Evolutionary conservation across 2,113 vertebrate species (phyloP), one percentile per base, ranked within the genome.

Genomic region (Gymnogyps californianus): DNA sequence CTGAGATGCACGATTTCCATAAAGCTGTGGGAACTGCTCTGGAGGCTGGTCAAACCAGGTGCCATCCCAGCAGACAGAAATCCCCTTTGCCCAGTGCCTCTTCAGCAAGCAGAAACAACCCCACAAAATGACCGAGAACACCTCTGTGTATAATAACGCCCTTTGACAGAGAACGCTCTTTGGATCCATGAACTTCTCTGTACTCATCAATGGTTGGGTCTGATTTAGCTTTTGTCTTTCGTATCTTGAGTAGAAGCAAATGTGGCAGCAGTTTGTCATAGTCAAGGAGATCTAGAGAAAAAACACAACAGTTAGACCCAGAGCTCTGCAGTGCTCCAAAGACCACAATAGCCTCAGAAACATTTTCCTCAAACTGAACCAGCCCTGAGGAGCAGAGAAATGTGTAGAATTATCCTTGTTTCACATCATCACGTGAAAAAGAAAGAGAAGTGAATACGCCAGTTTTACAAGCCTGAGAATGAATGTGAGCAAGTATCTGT

Each of bases 391-490:
- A 87, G 55, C 40, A 66, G 62, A 65, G 58, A 87, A 86, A 72
- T 24, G 18, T 57, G 76, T 49, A 71, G 78, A 95, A 90, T 66
- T 69, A 90, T 92, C 52, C 26, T 78, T 1, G 0, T 89, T 87
- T 82, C 78, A 91, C 57, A 85, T 70, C 71, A 93, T 66, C 57
- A 85, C 0, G 0, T 34, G 38, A 66, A 74, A 91, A 85, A 85
- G 25, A 62, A 34, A 86, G 28, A 82, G 32, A 87, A 79, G 52
- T 12, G 75, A 89, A 83, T 28, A 61, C 2, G 10, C 55, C 52
- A 36, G 26, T 84, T 95, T 93, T 87, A 70, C 49, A 84, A 87
- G 86, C 59, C 59, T 92, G 80, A 94, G 72, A 93, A 94, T 32
- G 79, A 92, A 89, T 31, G 25, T 2, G 17, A 94, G 72, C 1